Base-by-base conservation (phyloP, 2,888 invertebrate genomes). In the Agrotis segetum region DNA sequence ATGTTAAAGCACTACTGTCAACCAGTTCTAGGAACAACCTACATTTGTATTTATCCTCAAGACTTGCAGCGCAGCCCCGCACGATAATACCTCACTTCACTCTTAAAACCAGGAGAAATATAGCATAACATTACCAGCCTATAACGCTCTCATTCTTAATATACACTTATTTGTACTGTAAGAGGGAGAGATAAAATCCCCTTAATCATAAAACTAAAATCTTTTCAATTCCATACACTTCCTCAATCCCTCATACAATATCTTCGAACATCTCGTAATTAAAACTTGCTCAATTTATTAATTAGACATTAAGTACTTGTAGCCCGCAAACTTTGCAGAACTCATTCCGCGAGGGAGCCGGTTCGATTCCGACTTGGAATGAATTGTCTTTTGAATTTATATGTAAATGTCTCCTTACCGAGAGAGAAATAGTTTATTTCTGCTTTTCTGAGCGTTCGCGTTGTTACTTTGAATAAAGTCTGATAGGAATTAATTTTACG, bases 341-440 rank as follows among this genome's bases (percentile, higher is more conserved):
- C 87, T 88, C 87, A 86, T 88, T 85, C 84, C 87, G 80, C 83
- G 82, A 14, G 61, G 88, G 74, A 84, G 73, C 81, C 82, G 80
- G 91, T 92, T 92, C 91, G 92, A 92, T 91, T 90, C 89, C 87
- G 82, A 68, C 77, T 79, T 71, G 84, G 74, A 85, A 81, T 80
- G 85, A 85, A 88, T 88, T 88, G 89, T 89, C 90, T 90, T 87
- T 87, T 86, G 88, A 90, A 92, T 93, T 92, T 91, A 90, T 90
- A 92, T 92, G 91, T 88, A 89, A 93, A 92, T 93, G 85, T 70
- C 79, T 68, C 56, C 62, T 71, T 74, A 74, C 80, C 77, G 83
- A 83, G 86, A 83, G 84, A 84, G 82, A 81, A 64, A 84, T 88
- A 88, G 88, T 89, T 91, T 90, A 89, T 89, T 89, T 88, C 85